These are phyloP conservation scores for Drosophila mojavensis DNA, from an alignment of 1,140 invertebrate species.

Conservation along the genomic window DNA sequence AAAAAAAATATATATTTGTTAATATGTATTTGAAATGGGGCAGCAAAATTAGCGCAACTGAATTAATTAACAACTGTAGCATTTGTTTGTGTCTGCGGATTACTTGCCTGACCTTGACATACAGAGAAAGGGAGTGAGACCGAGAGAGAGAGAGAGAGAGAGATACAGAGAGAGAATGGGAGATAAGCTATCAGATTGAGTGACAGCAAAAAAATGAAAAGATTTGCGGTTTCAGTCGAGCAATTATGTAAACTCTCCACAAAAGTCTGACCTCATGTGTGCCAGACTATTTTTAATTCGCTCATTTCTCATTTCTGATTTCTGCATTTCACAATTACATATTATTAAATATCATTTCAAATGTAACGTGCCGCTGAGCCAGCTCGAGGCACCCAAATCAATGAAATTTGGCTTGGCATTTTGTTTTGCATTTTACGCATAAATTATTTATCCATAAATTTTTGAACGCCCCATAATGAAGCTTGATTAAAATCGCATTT, in stretches of 20 bases:
- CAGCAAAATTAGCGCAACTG: conserved; percentile 75
- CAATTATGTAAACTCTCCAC: conserved; percentile 63
- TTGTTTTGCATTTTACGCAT: conserved; percentile 74
- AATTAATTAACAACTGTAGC: conserved; percentile 78
- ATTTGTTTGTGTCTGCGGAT: conserved; percentile 54
- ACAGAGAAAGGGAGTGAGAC: conserved; percentile 34
- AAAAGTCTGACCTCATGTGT: conserved; percentile 12
- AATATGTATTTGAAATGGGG: conserved; percentile 34
- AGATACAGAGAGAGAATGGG: too few relatives aligned
- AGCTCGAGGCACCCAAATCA: conserved; percentile 34
- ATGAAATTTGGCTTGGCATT: conserved; percentile 44
- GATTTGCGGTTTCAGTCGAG: conserved; percentile 55
- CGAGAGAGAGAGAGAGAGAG: too few relatives aligned
- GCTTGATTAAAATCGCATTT: conserved; percentile 57
- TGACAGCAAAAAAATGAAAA: conserved; percentile 57
- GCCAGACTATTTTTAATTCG: conserved; percentile 38
- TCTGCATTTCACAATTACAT: conserved; percentile 70
- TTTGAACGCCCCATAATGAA: conserved; percentile 57
- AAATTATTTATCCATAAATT: conserved; percentile 67
- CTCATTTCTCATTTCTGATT: conserved; percentile 39
- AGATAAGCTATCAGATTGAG: conserved; percentile 19
- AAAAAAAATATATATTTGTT: not conserved
- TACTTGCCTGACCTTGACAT: conserved; percentile 68
- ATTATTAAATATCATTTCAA: conserved; percentile 80
- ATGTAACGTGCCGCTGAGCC: conserved; percentile 45